A percentile compares a stretch with the other conserved stretches of the same genome.
These are phyloP conservation scores for Neoitamus cyanurus DNA, from an alignment of 2,888 invertebrate species.

Conservation along the genomic window DNA sequence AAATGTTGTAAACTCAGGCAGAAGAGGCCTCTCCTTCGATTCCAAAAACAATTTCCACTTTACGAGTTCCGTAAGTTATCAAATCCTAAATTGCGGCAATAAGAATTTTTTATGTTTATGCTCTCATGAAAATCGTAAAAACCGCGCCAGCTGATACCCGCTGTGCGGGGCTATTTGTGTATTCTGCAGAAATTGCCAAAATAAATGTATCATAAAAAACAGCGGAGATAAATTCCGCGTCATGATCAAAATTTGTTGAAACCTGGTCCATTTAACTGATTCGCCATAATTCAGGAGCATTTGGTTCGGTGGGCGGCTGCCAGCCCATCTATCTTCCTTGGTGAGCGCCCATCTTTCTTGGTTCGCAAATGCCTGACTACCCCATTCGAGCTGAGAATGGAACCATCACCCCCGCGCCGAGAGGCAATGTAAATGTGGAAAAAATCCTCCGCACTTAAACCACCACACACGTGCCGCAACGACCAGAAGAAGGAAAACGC, in stretches of 20 bases:
- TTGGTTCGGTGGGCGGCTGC: constrained; percentile 27
- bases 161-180: background rate
- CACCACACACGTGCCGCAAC: constrained; percentile 41
- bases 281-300: constrained; percentile 39
- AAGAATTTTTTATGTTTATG: constrained; percentile 38
- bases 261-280: constrained; percentile 48
- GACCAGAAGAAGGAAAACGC: constrained; percentile 43
- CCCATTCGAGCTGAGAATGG: background rate
- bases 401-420: background rate
- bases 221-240: constrained; percentile 34
- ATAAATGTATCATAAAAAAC: constrained; percentile 41
- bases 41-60: constrained; percentile 15
- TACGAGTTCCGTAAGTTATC: constrained; percentile 25
- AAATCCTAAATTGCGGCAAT: constrained; percentile 33
- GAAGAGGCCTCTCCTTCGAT: background rate
- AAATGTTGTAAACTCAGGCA: background rate
- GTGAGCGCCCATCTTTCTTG: constrained; percentile 31
- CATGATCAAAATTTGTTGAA: constrained; percentile 42
- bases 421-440: constrained; percentile 40
- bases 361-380: constrained; percentile 22
- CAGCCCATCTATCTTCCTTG: background rate
- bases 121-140: constrained; percentile 42
- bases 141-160: constrained; percentile 28
- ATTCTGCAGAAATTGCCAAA: constrained; percentile 34
- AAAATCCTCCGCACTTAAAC: constrained; percentile 28